These are phyloP conservation scores for Gorilla gorilla DNA, from an alignment of 2,113 vertebrate species.

Conservation along the genomic window DNA sequence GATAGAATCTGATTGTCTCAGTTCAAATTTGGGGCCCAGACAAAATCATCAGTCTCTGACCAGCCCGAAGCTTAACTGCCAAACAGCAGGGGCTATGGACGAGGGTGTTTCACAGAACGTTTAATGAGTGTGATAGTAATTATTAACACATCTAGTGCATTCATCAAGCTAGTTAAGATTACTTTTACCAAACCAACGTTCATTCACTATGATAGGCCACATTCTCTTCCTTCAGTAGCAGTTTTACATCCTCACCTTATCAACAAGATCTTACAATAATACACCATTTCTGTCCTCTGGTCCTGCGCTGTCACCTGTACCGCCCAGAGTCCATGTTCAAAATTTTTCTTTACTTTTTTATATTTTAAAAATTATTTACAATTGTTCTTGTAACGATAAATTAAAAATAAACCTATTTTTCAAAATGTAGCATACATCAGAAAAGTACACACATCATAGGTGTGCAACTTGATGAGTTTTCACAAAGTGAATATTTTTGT, in stretches of 20 bases:
- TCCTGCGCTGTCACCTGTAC: not conserved
- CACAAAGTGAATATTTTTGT: not conserved
- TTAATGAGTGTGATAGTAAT: not conserved
- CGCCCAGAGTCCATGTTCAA: not conserved
- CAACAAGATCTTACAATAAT: not conserved
- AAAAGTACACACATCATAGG: not conserved
- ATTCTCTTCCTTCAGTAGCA: not conserved
- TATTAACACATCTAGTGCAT: not conserved
- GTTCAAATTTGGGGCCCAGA: not conserved
- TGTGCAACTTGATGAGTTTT: not conserved
- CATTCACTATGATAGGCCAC: not conserved
- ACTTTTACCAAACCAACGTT: not conserved
- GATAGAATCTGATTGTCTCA: not conserved
- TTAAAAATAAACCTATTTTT: not conserved
- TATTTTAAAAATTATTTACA: not conserved
- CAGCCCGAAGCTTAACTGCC: not conserved
- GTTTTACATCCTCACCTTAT: not conserved
- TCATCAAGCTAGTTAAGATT: not conserved
- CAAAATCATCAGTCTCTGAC: not conserved
- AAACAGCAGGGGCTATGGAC: not conserved
- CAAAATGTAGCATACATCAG: not conserved
- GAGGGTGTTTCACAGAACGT: not conserved
- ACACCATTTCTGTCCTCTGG: not conserved
- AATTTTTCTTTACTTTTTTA: conserved; percentile 32
- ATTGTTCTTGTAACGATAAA: not conserved